Evolutionary conservation across 2,113 vertebrate genomes (phyloP), one percentile per base, ranked within the genome.

Genomic region (Albula goreensis): DNA sequence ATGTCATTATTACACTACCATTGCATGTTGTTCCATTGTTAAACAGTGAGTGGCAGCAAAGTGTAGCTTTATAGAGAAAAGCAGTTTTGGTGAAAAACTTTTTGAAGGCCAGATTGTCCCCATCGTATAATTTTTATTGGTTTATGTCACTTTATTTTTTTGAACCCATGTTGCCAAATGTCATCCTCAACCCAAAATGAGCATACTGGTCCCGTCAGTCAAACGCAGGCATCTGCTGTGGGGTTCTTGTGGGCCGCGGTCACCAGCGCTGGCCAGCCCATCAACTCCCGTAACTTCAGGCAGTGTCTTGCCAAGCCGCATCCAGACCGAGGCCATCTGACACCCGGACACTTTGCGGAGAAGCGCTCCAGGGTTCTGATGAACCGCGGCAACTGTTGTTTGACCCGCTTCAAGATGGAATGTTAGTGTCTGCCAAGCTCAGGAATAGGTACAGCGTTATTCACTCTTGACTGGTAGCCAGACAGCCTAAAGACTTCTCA

Each of bases 41-140:
- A 25, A 70, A 50, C 77, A 31, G 56, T 48, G 80, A 82, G 78
- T 83, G 86, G 82, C 86, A 87, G 82, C 53, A 87, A 81, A 87
- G 52, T 50, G 13, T 15, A 50, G 41, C 70, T 78, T 74, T 70
- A 19, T 74, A 9, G 70, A 74, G 8, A 10, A 63, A 70, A 4
- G 2, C 19, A 70, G 19, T 70, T 70, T 70, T 5, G 2, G 22
- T 7, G 7, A n/a, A 22, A 74, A 25, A 31, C n/a, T 31, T 7
- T 31, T 31, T 25, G 60, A 19, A 22, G 15, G 22, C 70, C 3
- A 31, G 70, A 17, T 2, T 70, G 22, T 31, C 4, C 60, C 70
- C n/a, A 5, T 70, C n/a, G 60, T 66, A 66, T 66, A 11, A 13
- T 60, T 12, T 60, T 12, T 60, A 12, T 15, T 12, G 56, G 3